phyloP scores from a whole-genome alignment of 2,113 vertebrate species.

The Illadopsis cleaveri region DNA sequence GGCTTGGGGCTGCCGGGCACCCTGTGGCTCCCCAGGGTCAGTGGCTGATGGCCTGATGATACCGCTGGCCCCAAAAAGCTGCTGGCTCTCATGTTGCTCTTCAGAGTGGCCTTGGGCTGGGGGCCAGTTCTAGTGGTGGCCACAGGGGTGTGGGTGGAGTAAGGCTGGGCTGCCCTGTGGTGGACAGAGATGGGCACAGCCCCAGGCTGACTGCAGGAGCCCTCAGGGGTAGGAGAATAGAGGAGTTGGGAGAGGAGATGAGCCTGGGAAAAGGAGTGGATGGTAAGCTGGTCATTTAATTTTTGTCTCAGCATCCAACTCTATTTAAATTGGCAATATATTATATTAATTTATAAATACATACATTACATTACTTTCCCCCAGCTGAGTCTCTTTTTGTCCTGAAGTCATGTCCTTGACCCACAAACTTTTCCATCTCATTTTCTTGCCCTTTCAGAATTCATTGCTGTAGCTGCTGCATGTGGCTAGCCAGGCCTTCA shows the following conservation, averaged over 20 bases:
- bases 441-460: not conserved
- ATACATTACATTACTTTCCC: not conserved
- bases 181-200: too few relatives aligned
- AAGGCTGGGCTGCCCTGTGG: rapidly evolving
- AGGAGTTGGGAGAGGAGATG: rapidly evolving
- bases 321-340: not conserved
- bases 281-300: not conserved
- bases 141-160: rapidly evolving
- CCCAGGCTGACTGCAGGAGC: rapidly evolving
- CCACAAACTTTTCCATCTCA: not conserved
- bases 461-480: not conserved
- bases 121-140: rapidly evolving
- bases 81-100: rapidly evolving
- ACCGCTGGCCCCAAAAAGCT: rapidly evolving
- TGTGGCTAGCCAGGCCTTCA: rapidly evolving
- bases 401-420: not conserved
- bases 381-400: not conserved
- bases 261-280: not conserved
- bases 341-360: not conserved
- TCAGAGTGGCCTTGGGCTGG: not conserved
- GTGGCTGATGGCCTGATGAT: rapidly evolving
- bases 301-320: not conserved
- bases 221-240: rapidly evolving
- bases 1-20: rapidly evolving
- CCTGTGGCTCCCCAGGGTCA: rapidly evolving